Evolutionary conservation across 1,140 invertebrate species (phyloP), one percentile per base, ranked within the genome.

Genomic region (Diorhabda sublineata): DNA sequence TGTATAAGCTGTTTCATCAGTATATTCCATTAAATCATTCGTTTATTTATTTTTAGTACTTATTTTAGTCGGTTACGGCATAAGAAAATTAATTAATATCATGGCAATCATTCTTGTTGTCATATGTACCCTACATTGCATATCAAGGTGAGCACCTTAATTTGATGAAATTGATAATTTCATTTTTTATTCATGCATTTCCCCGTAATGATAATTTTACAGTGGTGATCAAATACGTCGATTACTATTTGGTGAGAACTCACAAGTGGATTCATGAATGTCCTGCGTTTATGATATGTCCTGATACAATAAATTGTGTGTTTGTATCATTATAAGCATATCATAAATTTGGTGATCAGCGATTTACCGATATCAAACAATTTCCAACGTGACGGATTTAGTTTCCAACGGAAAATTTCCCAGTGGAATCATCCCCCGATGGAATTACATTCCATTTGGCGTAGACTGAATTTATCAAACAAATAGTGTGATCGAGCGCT

Each of bases 301-400:
- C n/a, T 52, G 47, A 52, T 60, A 73, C 66, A 70, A 68, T 71
- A 60, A 71, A 67, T 11, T 65, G 61, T 57, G 26, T 26, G 58
- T 71, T 69, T 65, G 56, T 68, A 70, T 72, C 66, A 70, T 72
- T 70, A 69, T 72, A 66, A 72, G 73, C 68, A 69, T 64, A 71
- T 71, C 73, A 74, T 74, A 74, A 74, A 72, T 66, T 72, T 70
- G 64, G 64, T 68, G 70, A 74, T 72, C 71, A 72, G 60, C 69
- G 72, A 73, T 73, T 73, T 73, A 67, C 69, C 65, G 68, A 71
- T 74, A 74, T 71, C 73, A 73, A 73, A 75, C 74, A 75, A 75
- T 75, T 75, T 71, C 70, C 57, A 73, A 56, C 69, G 71, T 73
- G 71, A 75, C 71, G 69, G 67, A 75, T 72, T 63, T 73, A 60